Evolutionary conservation across 2,113 vertebrate species (phyloP).

Genomic region (Cricetomys ansorgei): DNA sequence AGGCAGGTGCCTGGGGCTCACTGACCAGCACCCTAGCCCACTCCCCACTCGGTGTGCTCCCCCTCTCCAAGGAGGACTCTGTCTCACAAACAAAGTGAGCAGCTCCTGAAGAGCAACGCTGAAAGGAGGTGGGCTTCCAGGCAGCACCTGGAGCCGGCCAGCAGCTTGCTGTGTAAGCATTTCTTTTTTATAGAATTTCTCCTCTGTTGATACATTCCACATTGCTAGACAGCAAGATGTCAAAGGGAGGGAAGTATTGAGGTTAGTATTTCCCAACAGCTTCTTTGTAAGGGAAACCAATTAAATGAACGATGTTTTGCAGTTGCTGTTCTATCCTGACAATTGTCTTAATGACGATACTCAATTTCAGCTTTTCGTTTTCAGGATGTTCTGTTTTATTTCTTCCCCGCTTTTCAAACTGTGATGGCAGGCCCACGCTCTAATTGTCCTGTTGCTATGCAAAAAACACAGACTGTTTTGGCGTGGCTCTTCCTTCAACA

Average conservation of each 20-base stretch:
- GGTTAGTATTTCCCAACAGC: background rate
- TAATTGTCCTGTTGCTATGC: constrained; percentile 14
- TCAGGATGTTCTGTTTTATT: constrained; percentile 6
- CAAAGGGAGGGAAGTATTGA: background rate
- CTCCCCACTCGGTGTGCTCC: background rate
- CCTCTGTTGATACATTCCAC: background rate
- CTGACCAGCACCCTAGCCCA: background rate
- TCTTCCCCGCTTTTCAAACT: constrained; percentile 24
- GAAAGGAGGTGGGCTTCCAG: background rate
- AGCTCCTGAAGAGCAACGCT: background rate
- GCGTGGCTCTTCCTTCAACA: background rate
- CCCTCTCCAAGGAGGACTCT: background rate
- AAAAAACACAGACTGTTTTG: constrained; percentile 39
- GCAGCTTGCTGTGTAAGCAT: background rate
- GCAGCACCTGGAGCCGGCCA: background rate
- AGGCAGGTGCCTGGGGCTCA: background rate
- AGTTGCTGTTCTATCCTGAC: background rate
- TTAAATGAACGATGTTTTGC: background rate
- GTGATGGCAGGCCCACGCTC: background rate
- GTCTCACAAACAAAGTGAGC: background rate
- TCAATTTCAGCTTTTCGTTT: background rate
- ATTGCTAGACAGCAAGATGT: background rate
- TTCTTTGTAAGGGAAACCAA: constrained; percentile 37
- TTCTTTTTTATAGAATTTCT: background rate
- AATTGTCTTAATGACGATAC: background rate